Percentiles rank a stretch among this genome's conserved stretches.
These are phyloP conservation scores for Sakesphorus luctuosus DNA, from an alignment of 2,113 vertebrate species.

Conservation along the genomic window DNA sequence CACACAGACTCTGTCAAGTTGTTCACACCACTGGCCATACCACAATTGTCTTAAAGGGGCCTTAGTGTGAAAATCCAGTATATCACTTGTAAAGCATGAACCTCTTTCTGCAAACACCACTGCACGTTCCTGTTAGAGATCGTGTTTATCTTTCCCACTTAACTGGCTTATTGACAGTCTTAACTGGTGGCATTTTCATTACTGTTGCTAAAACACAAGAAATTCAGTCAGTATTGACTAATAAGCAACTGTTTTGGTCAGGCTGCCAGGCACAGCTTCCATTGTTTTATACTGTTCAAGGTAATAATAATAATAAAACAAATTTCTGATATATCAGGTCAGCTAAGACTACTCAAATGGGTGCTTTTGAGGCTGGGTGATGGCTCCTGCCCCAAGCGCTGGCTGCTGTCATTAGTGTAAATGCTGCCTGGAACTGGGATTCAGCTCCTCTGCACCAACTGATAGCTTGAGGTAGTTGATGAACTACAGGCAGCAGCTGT, in stretches of 20 bases:
- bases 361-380: background rate
- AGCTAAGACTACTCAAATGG: background rate
- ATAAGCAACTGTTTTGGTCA: background rate
- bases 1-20: background rate
- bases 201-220: background rate
- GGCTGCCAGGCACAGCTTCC: background rate
- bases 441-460: background rate
- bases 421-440: background rate
- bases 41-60: background rate
- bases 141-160: background rate
- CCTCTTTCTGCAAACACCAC: background rate
- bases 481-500: background rate
- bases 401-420: background rate
- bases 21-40: background rate
- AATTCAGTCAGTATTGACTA: background rate
- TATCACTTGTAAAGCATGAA: background rate
- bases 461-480: background rate
- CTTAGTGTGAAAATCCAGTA: background rate
- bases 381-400: background rate
- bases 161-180: background rate
- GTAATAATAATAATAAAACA: background rate
- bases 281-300: background rate
- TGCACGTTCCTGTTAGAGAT: background rate
- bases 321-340: background rate
- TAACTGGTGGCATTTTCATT: background rate